Evolutionary conservation across 2,888 invertebrate genomes (phyloP), one percentile per base, ranked within the genome.

Genomic region (Philopedon plagiatum): DNA sequence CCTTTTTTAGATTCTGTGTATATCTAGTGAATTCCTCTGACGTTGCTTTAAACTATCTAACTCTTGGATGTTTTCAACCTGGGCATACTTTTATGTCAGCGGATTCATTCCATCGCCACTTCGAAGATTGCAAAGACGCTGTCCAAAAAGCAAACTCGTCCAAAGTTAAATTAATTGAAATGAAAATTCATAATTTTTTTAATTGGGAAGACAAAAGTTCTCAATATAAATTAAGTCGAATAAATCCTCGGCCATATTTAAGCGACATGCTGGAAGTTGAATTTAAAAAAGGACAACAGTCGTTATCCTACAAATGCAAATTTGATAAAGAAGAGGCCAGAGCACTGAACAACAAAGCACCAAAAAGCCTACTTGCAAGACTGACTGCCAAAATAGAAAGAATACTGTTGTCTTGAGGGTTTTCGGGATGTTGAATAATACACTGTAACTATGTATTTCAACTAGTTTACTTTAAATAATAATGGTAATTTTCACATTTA

Each of bases 141-240:
- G 56, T 56, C 4, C 58, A 37, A 58, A 26, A 23, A 32, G 56
- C 32, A 15, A 56, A 56, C 18, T 56, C 34, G 19, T 18, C 32
- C 13, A 39, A 60, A 60, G 41, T 60, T 13, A 62, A 26, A 62
- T 29, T 49, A 9, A 32, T 62, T 32, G 62, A 62, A 62, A 62
- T 62, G 62, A 62, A 15, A 62, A 18, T 46, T 46, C 46, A 62
- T 32, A 29, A 62, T 49, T 46, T 62, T 23, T 62, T 46, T 15
- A 46, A 62, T 29, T 62, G 49, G 62, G 32, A 26, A 56, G 56
- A 32, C 54, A 56, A 56, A 18, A 56, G 26, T 23, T 56, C 32
- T 15, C 15, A 56, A 13, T 23, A 26, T 26, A 56, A 56, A 56
- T 26, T 56, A 56, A 56, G 13, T 11, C 23, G 29, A 56, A 56